Evolutionary conservation across 2,113 vertebrate genomes (phyloP), one percentile per base, ranked within the genome.

Genomic region (Pomatostomus ruficeps): DNA sequence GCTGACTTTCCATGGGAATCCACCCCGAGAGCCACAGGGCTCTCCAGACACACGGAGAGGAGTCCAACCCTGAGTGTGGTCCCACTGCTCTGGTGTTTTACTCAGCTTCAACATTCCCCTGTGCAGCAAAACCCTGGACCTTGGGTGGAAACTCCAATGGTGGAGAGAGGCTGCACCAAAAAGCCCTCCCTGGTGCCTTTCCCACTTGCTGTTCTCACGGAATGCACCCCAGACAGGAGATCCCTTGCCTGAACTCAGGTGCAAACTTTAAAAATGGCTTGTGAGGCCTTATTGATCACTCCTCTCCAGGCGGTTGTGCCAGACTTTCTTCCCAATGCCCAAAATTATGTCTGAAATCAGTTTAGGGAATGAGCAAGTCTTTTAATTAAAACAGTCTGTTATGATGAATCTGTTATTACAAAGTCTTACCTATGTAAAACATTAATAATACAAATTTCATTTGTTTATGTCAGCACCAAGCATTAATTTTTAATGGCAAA

Each of bases 361-460:
- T 97, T 98, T 97, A 97, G 96, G 93, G 95, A 97, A 97, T 92
- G 97, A 98, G 97, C 93, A 97, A 97, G 97, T 96, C 97, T 98
- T 97, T 98, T 98, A 98, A 98, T 98, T 98, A 98, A 98, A 98
- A 96, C 82, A 98, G 98, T 97, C 97, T 97, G 96, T 96, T 97
- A 96, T 98, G 98, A 98, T 98, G 96, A 98, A 98, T 98, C 97
- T 98, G 98, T 98, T 98, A 98, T 97, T 98, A 98, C 96, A 97
- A 96, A 98, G 97, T 97, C 97, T 98, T 98, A 98, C 98, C 98
- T 98, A 98, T 98, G 98, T 98, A 98, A 98, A 98, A 98, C 98
- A 98, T 98, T 98, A 98, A 98, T 98, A 98, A 98, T 98, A 98
- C 97, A 98, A 98, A 98, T 98, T 98, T 98, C 98, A 98, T 98